phyloP scores from a whole-genome alignment of 2,113 vertebrate genomes.

The Psammodynastes pulverulentus region DNA sequence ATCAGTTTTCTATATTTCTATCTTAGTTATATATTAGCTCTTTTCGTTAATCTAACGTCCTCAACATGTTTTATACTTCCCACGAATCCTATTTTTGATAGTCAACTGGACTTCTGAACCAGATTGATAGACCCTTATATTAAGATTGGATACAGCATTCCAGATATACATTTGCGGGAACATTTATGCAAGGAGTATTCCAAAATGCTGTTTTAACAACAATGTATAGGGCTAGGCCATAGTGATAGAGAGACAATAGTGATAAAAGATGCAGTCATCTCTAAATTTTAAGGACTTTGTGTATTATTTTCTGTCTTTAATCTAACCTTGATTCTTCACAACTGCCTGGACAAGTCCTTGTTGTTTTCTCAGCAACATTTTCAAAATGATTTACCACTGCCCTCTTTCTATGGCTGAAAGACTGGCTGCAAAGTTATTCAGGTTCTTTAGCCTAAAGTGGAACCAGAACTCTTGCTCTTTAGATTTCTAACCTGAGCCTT shows the following conservation, averaged over 20 bases:
- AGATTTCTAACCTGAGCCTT: background rate
- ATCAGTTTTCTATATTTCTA: background rate
- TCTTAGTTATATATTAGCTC: background rate
- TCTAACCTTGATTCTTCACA: background rate
- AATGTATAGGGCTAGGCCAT: background rate
- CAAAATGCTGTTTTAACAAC: background rate
- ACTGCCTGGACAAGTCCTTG: background rate
- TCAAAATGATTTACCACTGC: background rate
- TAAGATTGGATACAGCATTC: background rate
- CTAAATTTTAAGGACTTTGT: background rate
- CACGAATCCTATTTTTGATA: background rate
- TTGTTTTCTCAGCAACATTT: background rate
- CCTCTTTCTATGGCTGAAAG: background rate
- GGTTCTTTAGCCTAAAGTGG: background rate
- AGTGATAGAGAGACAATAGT: background rate
- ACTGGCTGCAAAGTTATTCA: background rate
- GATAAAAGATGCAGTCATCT: background rate
- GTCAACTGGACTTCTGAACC: background rate
- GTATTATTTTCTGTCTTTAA: background rate
- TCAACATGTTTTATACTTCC: background rate
- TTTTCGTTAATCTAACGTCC: background rate
- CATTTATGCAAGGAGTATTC: too few species aligned
- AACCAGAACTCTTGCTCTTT: background rate
- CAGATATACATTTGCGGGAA: background rate
- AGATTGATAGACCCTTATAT: background rate